Conservation (phyloP, 2,797 vertebrate genomes). For the Hemibagrus guttatus region DNA sequence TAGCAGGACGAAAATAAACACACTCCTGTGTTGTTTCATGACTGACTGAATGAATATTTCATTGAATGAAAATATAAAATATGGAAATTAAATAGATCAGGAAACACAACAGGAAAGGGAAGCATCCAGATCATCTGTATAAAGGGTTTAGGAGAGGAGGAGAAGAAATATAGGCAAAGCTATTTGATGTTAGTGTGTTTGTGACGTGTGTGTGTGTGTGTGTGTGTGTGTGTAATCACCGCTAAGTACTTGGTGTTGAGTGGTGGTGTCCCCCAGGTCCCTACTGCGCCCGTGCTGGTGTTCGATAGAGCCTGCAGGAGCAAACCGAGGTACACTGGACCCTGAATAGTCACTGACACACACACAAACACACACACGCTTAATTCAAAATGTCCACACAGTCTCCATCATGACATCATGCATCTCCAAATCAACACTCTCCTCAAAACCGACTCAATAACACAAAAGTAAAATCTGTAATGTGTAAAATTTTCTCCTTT, state of each 20-base stretch:
- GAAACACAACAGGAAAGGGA: background rate
- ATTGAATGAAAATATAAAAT: background rate
- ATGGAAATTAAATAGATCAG: background rate
- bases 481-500: background rate
- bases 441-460: background rate
- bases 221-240: slow-evolving; percentile 50
- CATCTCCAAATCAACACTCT: background rate
- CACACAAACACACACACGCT: slow-evolving; percentile 8
- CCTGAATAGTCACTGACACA: slow-evolving; percentile 64
- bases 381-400: background rate
- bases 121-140: background rate
- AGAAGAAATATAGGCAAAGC: background rate
- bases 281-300: slow-evolving; percentile 53
- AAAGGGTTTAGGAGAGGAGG: background rate
- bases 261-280: slow-evolving; percentile 66
- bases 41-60: too few relatives aligned
- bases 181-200: too few relatives aligned
- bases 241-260: slow-evolving; percentile 68
- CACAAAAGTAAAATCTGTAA: background rate
- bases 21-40: background rate
- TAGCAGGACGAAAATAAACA: accelerated
- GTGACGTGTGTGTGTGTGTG: background rate
- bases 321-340: slow-evolving; percentile 63
- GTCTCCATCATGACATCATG: background rate
- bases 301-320: slow-evolving; percentile 64